Evolutionary conservation across 2,888 invertebrate genomes (phyloP).

Genomic region (Tenthredo mesomela): DNA sequence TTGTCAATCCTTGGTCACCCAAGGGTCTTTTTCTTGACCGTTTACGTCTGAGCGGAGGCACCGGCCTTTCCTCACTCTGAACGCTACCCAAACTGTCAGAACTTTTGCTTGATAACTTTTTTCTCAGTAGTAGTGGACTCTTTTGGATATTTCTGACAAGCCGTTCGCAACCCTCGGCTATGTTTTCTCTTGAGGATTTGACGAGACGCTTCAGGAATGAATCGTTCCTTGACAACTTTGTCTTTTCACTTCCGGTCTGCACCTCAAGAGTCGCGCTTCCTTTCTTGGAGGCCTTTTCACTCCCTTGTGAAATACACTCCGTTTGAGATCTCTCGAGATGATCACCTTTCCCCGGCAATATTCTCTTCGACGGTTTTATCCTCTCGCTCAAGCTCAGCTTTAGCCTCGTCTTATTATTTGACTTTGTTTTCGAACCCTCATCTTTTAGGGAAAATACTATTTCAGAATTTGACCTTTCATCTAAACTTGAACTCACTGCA

Average conservation of each 20-base stretch:
- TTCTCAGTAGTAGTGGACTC: constrained; percentile 63
- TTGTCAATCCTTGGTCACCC: constrained; percentile 52
- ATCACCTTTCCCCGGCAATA: constrained; percentile 12
- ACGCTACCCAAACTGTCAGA: constrained; percentile 54
- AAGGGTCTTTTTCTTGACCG: constrained; percentile 53
- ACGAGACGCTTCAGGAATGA: constrained; percentile 68
- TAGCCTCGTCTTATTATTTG: constrained; percentile 49
- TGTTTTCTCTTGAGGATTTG: constrained; percentile 66
- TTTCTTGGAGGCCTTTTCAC: not conserved
- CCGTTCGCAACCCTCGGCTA: constrained; percentile 66
- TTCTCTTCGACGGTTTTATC: constrained; percentile 47
- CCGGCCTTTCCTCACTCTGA: constrained; percentile 60
- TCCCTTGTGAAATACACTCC: not conserved
- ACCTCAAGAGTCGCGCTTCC: constrained; percentile 20
- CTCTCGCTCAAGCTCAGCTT: constrained; percentile 60
- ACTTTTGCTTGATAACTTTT: constrained; percentile 60
- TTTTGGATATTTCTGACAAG: constrained; percentile 68
- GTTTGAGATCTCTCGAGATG: constrained; percentile 13
- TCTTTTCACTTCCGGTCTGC: constrained; percentile 1
- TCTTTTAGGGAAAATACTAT: constrained; percentile 2
- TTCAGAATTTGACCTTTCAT: constrained; percentile 15
- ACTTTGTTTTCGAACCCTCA: constrained; percentile 18
- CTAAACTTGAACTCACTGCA: not conserved
- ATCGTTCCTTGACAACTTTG: constrained; percentile 57
- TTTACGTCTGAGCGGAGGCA: constrained; percentile 63